These are phyloP conservation scores for Etheostoma spectabile DNA, from an alignment of 2,113 vertebrate genomes.

Conservation along the genomic window DNA sequence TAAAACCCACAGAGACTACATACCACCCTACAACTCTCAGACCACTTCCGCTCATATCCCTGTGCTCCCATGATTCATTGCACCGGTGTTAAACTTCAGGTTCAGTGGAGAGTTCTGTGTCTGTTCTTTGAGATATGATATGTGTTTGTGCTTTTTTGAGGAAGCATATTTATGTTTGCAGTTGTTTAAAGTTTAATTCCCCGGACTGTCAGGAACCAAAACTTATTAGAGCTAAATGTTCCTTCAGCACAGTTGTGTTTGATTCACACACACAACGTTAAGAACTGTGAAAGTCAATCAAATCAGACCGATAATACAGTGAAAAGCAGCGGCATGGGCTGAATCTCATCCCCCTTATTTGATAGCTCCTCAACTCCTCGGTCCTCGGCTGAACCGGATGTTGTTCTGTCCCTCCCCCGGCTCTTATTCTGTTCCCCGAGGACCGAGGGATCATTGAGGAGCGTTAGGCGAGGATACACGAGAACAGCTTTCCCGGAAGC, in stretches of 20 bases:
- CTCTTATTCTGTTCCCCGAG: no score
- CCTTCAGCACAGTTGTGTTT: not conserved
- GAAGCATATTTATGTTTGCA: not conserved
- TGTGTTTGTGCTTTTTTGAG: not conserved
- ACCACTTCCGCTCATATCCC: constrained; percentile 20
- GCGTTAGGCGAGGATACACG: no score
- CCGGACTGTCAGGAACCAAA: not conserved
- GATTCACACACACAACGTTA: not conserved
- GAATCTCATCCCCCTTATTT: no score
- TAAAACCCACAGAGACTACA: constrained; percentile 4
- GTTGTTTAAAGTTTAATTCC: not conserved
- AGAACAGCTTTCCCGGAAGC: no score
- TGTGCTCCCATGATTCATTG: constrained; percentile 49
- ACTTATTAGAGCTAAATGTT: not conserved
- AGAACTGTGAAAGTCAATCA: not conserved
- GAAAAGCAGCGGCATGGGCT: not conserved
- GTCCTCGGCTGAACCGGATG: no score
- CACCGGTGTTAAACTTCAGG: constrained; percentile 38
- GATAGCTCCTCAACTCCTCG: no score
- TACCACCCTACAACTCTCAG: constrained; percentile 32
- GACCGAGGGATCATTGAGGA: no score
- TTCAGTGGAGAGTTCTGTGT: constrained; percentile 21
- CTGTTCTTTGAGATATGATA: constrained; percentile 37
- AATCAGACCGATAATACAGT: not conserved
- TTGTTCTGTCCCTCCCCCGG: no score